Evolutionary conservation across 2,888 invertebrate genomes (phyloP), one percentile per base, ranked within the genome.

Genomic region (Torymus auratus): DNA sequence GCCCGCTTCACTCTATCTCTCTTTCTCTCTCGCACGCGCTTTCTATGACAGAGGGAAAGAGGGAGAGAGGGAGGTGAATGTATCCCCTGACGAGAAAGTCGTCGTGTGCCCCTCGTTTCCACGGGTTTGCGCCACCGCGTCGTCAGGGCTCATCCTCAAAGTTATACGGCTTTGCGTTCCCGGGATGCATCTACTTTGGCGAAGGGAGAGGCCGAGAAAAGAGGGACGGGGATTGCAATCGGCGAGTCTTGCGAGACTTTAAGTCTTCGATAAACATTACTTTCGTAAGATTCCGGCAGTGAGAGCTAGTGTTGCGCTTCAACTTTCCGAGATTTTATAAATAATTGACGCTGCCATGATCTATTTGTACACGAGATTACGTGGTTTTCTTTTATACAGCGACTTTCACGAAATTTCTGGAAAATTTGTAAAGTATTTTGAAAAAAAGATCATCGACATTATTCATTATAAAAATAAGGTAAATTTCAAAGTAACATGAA

Each of bases 151-250:
- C 52, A 28, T 58, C 70, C 41, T 13, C 12, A 70, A 70, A 50
- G 58, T 58, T 58, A 13, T 17, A 53, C 52, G 70, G 50, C 70
- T 71, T 71, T 71, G 70, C 70, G 50, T 71, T n/a, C 56, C 17
- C 60, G 58, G 58, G 15, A 28, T 28, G 55, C 15, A 55, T 11
- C 28, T 53, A 20, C 61, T 52, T 61, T 50, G 61, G 10, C 41
- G 20, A 70, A 41, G 41, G 41, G 41, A 41, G 7, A 41, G 41
- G 7, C 7, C 5, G 41, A 41, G 41, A 41, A 7, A 41, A 41
- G 41, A 41, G 41, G 41, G 41, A 41, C 58, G 13, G 58, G 15
- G 41, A 11, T 58, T 58, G 58, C 13, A n/a, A 15, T 17, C 41
- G 41, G 41, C 41, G 70, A 53, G 17, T 41, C 23, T 50, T 23